A percentile compares a stretch with the other conserved stretches of the same genome.
These are phyloP conservation scores for Neoaliturus tenellus DNA, from an alignment of 2,888 invertebrate genomes.

Conservation along the genomic window DNA sequence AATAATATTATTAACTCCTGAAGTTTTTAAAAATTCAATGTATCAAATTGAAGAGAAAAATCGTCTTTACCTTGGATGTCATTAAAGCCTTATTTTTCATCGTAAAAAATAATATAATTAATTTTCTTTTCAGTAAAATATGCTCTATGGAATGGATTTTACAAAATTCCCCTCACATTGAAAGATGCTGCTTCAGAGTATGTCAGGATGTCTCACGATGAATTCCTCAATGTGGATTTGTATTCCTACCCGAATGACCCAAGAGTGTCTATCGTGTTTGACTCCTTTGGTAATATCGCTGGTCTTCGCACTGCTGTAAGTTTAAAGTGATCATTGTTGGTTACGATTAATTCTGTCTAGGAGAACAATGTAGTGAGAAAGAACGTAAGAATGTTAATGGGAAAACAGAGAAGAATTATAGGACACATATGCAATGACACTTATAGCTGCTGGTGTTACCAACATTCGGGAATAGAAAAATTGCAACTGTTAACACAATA, in stretches of 20 bases:
- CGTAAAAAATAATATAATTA: too few relatives aligned
- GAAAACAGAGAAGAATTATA: not conserved
- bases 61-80: too few relatives aligned
- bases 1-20: too few relatives aligned
- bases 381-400: not conserved
- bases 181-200: slow-evolving; percentile 21
- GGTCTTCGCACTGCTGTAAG: slow-evolving; percentile 61
- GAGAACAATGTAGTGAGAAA: not conserved
- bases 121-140: slow-evolving; percentile 39
- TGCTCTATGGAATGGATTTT: slow-evolving; percentile 45
- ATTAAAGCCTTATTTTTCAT: too few relatives aligned
- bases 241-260: slow-evolving; percentile 62
- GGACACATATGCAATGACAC: not conserved
- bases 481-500: too few relatives aligned
- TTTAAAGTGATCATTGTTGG: too few relatives aligned
- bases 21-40: too few relatives aligned
- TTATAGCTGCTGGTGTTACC: not conserved
- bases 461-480: too few relatives aligned
- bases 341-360: not conserved
- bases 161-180: not conserved
- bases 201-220: slow-evolving; percentile 24
- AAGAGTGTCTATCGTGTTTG: slow-evolving; percentile 60
- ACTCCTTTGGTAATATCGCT: slow-evolving; percentile 60
- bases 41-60: too few relatives aligned
- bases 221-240: slow-evolving; percentile 43